A percentile compares a stretch with the other conserved stretches of the same genome.
Conservation (phyloP, 2,797 vertebrate genomes). For the Megaceryle alcyon region DNA sequence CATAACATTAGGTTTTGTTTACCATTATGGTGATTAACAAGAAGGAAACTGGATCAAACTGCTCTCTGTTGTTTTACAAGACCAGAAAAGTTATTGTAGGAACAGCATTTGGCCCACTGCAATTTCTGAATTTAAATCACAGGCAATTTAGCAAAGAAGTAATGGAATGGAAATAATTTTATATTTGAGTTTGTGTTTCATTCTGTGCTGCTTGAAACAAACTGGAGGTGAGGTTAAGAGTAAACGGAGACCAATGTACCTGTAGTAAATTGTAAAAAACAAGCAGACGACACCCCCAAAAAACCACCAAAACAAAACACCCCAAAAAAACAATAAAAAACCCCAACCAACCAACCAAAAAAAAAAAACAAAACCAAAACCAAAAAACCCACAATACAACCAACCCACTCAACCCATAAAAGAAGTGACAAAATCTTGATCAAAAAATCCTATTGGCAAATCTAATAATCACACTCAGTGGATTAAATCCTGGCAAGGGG, state of each 20-base stretch:
- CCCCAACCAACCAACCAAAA: no score
- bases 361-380: no score
- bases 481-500: not conserved
- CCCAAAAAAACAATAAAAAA: no score
- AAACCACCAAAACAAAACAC: not conserved
- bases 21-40: conserved; percentile 48
- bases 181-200: not conserved
- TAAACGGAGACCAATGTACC: not conserved
- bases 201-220: not conserved
- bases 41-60: not conserved
- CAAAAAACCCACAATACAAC: no score
- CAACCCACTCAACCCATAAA: not conserved
- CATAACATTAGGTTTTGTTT: conserved; percentile 50
- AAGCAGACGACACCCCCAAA: no score
- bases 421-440: not conserved
- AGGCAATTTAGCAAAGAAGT: not conserved
- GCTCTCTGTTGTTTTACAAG: not conserved
- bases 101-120: not conserved
- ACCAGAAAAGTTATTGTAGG: not conserved
- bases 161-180: not conserved
- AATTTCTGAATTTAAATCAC: not conserved
- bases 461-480: not conserved
- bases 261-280: not conserved
- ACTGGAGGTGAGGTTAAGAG: not conserved
- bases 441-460: not conserved